These are phyloP conservation scores for Lepidochrysops patricia DNA, from an alignment of 2,888 invertebrate species.

Conservation along the genomic window DNA sequence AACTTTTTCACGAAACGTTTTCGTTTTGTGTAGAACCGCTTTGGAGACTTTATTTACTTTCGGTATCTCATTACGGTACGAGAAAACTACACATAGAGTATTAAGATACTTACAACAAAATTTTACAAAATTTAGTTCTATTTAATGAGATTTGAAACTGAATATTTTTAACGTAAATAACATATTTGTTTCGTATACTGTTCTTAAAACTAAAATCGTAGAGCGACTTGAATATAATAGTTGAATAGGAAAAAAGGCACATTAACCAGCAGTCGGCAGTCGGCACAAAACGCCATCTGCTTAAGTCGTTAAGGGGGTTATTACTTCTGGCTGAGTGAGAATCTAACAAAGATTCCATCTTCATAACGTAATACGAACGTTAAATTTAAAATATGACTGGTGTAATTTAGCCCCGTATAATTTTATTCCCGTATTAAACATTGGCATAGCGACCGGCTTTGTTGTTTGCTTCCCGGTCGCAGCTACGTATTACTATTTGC, in stretches of 20 bases:
- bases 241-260: constrained; percentile 49
- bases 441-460: background rate
- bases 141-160: background rate
- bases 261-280: constrained; percentile 51
- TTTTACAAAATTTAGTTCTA: background rate
- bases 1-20: background rate
- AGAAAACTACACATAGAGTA: too few relatives aligned
- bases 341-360: constrained; percentile 23
- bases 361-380: constrained; percentile 4
- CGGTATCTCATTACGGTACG: background rate
- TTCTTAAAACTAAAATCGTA: background rate
- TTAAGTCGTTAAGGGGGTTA: constrained; percentile 50
- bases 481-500: background rate
- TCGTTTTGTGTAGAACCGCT: background rate
- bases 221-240: constrained; percentile 21
- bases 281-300: constrained; percentile 53
- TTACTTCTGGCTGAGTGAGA: constrained; percentile 40
- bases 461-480: background rate
- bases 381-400: constrained; percentile 8
- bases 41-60: background rate
- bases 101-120: too few relatives aligned
- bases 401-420: constrained; percentile 7
- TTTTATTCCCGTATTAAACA: background rate
- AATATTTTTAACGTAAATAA: background rate
- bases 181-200: background rate